Evolutionary conservation across 2,113 vertebrate genomes (phyloP).

Genomic region (Aldabrachelys gigantea): DNA sequence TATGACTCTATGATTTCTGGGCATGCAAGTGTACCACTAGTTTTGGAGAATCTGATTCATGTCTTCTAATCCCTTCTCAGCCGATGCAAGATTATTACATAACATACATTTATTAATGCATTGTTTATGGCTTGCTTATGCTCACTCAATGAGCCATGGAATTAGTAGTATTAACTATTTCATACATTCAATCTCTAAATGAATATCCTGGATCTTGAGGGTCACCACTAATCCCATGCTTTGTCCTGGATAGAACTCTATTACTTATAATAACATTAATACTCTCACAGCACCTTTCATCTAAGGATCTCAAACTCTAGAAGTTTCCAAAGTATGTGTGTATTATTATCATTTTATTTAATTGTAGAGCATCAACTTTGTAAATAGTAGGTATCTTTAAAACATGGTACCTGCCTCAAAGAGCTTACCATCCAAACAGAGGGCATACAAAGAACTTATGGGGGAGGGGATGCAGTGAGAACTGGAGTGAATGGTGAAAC

Average conservation of each 20-base stretch:
- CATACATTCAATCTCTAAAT: background rate
- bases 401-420: background rate
- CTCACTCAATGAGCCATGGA: background rate
- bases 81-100: background rate
- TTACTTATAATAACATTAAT: background rate
- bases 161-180: background rate
- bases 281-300: background rate
- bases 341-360: background rate
- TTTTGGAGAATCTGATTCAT: fast-evolving
- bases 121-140: background rate
- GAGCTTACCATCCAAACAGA: background rate
- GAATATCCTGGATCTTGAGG: background rate
- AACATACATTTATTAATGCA: background rate
- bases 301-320: background rate
- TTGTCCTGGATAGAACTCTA: background rate
- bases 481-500: fast-evolving
- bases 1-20: background rate
- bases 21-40: background rate
- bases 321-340: background rate
- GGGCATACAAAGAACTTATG: background rate
- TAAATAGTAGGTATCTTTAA: background rate
- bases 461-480: background rate
- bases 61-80: background rate
- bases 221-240: background rate
- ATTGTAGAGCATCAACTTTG: background rate